Conservation (phyloP, 1,140 invertebrate genomes). For the Neelides sp. region DNA sequence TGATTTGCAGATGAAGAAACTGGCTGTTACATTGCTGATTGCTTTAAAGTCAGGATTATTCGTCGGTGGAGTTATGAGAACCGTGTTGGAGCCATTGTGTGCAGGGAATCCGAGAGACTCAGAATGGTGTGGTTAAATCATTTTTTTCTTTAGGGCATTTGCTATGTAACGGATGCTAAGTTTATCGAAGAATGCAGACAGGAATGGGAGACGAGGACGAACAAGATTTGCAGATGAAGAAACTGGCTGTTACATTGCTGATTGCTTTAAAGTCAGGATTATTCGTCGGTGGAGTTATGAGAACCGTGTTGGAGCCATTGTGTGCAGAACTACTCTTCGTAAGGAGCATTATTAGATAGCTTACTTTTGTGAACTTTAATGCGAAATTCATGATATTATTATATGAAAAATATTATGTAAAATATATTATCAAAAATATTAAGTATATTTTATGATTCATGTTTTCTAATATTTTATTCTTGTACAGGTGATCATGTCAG, state of each 20-base stretch:
- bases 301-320: slow-evolving; percentile 67
- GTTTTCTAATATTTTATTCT: too few relatives aligned
- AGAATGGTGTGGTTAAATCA: not conserved
- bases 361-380: too few relatives aligned
- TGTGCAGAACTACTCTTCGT: slow-evolving; percentile 63
- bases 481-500: not conserved
- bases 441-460: too few relatives aligned
- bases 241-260: slow-evolving; percentile 58
- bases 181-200: slow-evolving; percentile 57
- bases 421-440: too few relatives aligned
- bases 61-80: slow-evolving; percentile 77
- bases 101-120: slow-evolving; percentile 51
- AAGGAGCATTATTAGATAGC: slow-evolving; percentile 32
- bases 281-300: slow-evolving; percentile 74
- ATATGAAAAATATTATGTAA: not conserved
- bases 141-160: not conserved
- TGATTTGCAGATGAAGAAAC: slow-evolving; percentile 75
- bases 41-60: slow-evolving; percentile 61
- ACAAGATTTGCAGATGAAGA: slow-evolving; percentile 76
- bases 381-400: not conserved
- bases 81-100: slow-evolving; percentile 68
- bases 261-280: slow-evolving; percentile 56
- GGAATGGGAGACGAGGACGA: slow-evolving; percentile 68
- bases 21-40: slow-evolving; percentile 52
- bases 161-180: slow-evolving; percentile 54